Conservation (phyloP, 2,888 invertebrate species). For the Omphaloscelis lunosa region DNA sequence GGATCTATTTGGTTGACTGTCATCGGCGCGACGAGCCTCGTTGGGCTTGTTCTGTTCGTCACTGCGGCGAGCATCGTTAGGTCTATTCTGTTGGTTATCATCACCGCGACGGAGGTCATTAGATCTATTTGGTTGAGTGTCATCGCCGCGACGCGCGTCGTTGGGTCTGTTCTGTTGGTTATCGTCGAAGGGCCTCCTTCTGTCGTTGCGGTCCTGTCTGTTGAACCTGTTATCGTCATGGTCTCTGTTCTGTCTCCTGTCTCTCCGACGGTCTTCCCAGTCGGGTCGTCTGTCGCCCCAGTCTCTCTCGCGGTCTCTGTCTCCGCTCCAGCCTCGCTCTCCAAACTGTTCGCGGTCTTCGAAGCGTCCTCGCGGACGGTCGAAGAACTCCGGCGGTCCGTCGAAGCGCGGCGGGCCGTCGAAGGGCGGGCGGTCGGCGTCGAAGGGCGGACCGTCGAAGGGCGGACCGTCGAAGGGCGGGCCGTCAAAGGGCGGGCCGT, state of each 20-base stretch:
- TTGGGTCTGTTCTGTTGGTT: constrained; percentile 57
- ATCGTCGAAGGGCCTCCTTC: constrained; percentile 77
- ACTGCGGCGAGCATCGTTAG: constrained; percentile 31
- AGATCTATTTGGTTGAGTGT: constrained; percentile 36
- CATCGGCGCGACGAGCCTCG: constrained; percentile 33
- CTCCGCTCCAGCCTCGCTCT: constrained; percentile 83
- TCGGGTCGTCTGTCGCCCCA: constrained; percentile 79
- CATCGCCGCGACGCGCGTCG: constrained; percentile 39
- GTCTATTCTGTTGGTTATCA: constrained; percentile 29
- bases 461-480: constrained; percentile 71
- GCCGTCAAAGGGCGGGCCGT: constrained; percentile 70
- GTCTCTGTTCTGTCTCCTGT: constrained; percentile 72
- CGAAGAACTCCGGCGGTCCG: constrained; percentile 85
- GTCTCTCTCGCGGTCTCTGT: constrained; percentile 76
- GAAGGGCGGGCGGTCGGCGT: constrained; percentile 69
- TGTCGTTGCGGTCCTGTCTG: constrained; percentile 72
- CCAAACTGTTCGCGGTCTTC: constrained; percentile 84
- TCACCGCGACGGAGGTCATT: constrained; percentile 44
- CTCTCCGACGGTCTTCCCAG: constrained; percentile 81
- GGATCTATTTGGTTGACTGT: constrained; percentile 23
- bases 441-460: constrained; percentile 69
- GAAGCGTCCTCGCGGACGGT: constrained; percentile 82
- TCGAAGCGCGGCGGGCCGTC: constrained; percentile 70
- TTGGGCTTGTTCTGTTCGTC: constrained; percentile 32
- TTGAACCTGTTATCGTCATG: constrained; percentile 76